Evolutionary conservation across 2,888 invertebrate species (phyloP).

Genomic region (Actias luna): DNA sequence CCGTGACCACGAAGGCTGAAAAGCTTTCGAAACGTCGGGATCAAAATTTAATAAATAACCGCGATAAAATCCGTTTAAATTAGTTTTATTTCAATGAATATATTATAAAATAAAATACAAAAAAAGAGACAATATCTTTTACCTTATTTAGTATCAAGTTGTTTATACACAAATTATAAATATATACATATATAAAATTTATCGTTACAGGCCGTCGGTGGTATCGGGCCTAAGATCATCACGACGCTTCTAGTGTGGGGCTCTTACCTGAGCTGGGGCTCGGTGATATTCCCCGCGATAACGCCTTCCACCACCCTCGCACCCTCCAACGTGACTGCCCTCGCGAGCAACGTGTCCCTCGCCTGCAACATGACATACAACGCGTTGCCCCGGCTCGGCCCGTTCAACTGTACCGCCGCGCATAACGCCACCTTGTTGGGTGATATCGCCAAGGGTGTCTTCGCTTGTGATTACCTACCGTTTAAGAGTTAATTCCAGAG

Average conservation of each 20-base stretch:
- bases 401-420: constrained; percentile 48
- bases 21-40: too few species aligned
- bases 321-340: constrained; percentile 3
- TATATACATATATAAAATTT: not conserved
- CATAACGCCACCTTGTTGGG: constrained; percentile 27
- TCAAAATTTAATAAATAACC: too few species aligned
- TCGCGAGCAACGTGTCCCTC: constrained; percentile 33
- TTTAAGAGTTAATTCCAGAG: not conserved
- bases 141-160: too few species aligned
- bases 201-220: constrained; percentile 84
- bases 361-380: constrained; percentile 38
- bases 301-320: constrained; percentile 21
- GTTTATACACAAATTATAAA: too few species aligned
- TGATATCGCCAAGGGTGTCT: constrained; percentile 37
- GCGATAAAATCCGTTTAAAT: too few species aligned
- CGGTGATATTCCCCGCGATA: constrained; percentile 79
- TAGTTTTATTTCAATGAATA: too few species aligned
- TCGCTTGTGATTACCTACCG: constrained; percentile 44
- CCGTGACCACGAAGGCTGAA: too few species aligned
- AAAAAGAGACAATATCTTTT: too few species aligned
- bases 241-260: constrained; percentile 87
- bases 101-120: too few species aligned
- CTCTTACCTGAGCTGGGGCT: constrained; percentile 89
- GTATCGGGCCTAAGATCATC: constrained; percentile 89
- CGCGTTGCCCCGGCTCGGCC: constrained; percentile 25